A percentile compares a stretch with the other conserved stretches of the same genome.
phyloP scores from a whole-genome alignment of 2,888 invertebrate species.

The Eristalis pertinax region DNA sequence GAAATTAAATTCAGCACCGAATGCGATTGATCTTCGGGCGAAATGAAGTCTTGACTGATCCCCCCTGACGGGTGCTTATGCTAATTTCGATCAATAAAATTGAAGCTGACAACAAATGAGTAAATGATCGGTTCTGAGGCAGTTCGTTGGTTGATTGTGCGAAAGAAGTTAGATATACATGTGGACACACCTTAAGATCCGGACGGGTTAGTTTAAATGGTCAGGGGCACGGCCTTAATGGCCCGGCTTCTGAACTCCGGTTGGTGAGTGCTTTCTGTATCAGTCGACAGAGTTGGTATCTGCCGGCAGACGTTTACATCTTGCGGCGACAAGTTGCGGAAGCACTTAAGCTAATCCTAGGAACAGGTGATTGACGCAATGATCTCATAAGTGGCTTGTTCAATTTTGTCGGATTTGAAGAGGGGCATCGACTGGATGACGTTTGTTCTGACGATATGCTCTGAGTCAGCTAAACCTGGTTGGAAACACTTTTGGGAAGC shows the following conservation, averaged over 20 bases:
- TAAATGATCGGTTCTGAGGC: neutral
- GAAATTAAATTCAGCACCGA: neutral
- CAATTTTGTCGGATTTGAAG: neutral
- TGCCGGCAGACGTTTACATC: neutral
- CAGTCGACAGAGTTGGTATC: neutral
- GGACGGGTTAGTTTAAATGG: neutral
- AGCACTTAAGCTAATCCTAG: neutral
- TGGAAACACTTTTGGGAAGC: neutral
- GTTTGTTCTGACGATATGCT: neutral
- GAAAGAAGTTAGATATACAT: neutral
- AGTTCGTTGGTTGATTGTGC: neutral
- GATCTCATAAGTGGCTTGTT: neutral
- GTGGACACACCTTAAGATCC: neutral
- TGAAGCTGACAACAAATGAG: neutral
- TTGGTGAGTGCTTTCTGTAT: neutral
- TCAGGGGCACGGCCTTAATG: neutral
- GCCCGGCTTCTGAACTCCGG: neutral
- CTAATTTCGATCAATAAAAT: neutral
- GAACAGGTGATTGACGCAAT: neutral
- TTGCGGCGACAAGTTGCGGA: neutral
- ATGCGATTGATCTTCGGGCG: neutral
- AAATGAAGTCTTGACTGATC: neutral
- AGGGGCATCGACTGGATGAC: neutral
- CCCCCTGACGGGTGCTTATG: neutral
- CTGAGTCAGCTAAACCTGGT: neutral